A percentile compares a stretch with the other conserved stretches of the same genome.
Conservation (phyloP, 2,113 vertebrate genomes). For the Hippotragus niger region DNA sequence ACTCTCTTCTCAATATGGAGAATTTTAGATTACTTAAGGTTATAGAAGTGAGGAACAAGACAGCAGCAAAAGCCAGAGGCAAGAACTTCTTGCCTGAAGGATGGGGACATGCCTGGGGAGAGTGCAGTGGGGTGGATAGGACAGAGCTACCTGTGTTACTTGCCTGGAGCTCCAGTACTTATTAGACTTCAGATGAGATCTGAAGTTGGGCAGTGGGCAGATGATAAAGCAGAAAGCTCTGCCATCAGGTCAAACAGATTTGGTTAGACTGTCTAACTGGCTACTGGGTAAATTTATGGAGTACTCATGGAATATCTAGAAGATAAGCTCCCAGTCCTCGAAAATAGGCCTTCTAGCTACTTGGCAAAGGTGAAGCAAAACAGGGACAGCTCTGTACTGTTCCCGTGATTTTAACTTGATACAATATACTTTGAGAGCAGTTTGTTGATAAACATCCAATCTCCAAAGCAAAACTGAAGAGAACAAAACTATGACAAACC, state of each 20-base stretch:
- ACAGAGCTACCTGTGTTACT: neutral
- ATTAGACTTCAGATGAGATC: neutral
- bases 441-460: neutral
- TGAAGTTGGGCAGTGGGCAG: neutral
- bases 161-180: neutral
- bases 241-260: neutral
- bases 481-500: neutral
- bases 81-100: conserved; percentile 33
- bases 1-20: neutral
- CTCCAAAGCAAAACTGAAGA: neutral
- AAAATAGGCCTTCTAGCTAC: neutral
- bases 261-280: neutral
- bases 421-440: neutral
- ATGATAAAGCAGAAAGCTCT: neutral
- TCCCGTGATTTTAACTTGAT: neutral
- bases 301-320: neutral
- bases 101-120: neutral
- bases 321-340: neutral
- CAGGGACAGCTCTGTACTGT: neutral
- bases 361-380: neutral
- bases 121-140: neutral
- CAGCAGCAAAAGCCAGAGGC: conserved; percentile 25
- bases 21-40: neutral
- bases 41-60: neutral
- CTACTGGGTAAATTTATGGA: neutral